phyloP scores from a whole-genome alignment of 2,888 invertebrate genomes.

The Mythimna pallens region DNA sequence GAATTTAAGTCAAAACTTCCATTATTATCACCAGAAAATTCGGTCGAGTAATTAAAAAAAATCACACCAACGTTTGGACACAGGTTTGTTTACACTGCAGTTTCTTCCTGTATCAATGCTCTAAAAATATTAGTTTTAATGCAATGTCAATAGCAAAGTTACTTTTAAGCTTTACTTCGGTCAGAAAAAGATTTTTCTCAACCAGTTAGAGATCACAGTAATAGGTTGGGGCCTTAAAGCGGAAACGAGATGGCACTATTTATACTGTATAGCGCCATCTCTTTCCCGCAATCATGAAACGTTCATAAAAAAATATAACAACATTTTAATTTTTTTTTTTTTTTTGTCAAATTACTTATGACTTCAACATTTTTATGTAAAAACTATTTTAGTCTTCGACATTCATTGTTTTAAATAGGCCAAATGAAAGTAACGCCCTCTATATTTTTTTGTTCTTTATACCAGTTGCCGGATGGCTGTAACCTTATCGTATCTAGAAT shows the following conservation, averaged over 20 bases:
- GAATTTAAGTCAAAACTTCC: too few relatives aligned
- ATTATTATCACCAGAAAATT: too few relatives aligned
- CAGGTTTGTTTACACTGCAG: neutral
- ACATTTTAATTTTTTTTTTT: neutral
- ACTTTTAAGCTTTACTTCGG: conserved; percentile 6
- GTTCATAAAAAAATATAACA: conserved; percentile 7
- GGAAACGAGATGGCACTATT: neutral
- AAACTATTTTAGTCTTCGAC: neutral
- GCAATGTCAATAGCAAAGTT: conserved; percentile 50
- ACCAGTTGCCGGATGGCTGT: conserved; percentile 52
- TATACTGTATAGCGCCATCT: neutral
- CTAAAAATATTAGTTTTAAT: conserved; percentile 40
- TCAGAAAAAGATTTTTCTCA: neutral
- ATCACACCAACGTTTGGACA: too few relatives aligned
- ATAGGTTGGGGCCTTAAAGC: neutral
- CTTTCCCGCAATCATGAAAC: conserved; percentile 3
- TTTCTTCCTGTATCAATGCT: conserved; percentile 23
- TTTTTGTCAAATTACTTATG: neutral
- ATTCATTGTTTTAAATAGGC: conserved; percentile 1
- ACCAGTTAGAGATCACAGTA: conserved; percentile 3
- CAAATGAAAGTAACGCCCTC: conserved; percentile 46
- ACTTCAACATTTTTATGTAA: neutral
- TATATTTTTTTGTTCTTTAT: conserved; percentile 40
- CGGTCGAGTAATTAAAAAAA: too few relatives aligned
- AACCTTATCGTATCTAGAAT: conserved; percentile 30